Conservation (phyloP, 37 sponge, comb jelly and placozoan species). For the Crambe crambe region DNA sequence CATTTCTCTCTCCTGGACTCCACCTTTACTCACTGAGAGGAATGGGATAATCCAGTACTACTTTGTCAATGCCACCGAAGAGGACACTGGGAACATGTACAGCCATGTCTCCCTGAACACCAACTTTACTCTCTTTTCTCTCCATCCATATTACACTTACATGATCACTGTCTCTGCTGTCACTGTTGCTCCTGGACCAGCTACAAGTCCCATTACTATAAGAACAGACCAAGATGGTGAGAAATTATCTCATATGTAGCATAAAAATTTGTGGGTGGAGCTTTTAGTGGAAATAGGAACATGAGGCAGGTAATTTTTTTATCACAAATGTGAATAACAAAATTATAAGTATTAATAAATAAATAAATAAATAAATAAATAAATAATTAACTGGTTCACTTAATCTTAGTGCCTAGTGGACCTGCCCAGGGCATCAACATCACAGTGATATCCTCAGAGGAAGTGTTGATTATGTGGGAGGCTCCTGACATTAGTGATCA, state of each 20-base stretch:
- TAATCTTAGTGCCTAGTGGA: slow-evolving; percentile 11
- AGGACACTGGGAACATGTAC: slow-evolving; percentile 11
- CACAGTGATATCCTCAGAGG: not conserved
- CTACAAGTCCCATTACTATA: not conserved
- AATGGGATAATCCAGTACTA: slow-evolving; percentile 43
- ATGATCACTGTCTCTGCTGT: slow-evolving; percentile 6
- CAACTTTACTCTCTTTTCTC: not conserved
- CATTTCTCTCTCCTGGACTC: slow-evolving; percentile 22
- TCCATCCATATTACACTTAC: slow-evolving; percentile 37
- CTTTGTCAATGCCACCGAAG: slow-evolving; percentile 6
- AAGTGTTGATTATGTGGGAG: not conserved
- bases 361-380: too few species aligned
- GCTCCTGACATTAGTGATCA: slow-evolving; percentile 12
- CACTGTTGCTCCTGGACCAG: slow-evolving; percentile 9
- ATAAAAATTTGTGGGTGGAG: too few species aligned
- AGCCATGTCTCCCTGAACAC: not conserved
- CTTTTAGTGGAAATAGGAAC: too few species aligned
- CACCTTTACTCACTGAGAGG: slow-evolving; percentile 1
- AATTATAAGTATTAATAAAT: too few species aligned
- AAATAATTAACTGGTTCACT: not conserved
- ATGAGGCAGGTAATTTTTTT: too few species aligned
- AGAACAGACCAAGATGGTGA: slow-evolving; percentile 13
- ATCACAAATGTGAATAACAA: too few species aligned
- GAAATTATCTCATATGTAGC: not conserved
- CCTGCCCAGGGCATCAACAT: not conserved